Percentiles rank a stretch among this genome's conserved stretches.
Conservation (phyloP, 1,140 invertebrate genomes). For the Pissodes strobi region DNA sequence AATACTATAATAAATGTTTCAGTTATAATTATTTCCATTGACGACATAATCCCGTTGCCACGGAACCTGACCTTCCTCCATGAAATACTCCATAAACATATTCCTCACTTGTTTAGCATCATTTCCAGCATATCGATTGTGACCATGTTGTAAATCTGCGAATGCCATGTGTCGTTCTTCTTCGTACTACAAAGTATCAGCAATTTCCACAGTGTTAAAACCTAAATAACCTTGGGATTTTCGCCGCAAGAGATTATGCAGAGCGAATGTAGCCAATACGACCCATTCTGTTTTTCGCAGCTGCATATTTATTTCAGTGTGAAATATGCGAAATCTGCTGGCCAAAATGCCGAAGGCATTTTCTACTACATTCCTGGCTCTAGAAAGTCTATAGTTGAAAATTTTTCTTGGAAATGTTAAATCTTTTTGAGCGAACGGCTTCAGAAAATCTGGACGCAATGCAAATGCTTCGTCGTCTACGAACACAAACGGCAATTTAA, state of each 20-base stretch:
- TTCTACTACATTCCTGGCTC: conserved; percentile 52
- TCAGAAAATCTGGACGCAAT: conserved; percentile 54
- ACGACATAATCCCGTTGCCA: no score
- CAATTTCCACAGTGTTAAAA: no score
- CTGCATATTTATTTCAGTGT: conserved; percentile 31
- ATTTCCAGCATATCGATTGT: no score
- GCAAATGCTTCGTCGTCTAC: conserved; percentile 59
- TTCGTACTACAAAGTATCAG: no score
- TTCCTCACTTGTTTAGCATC: no score
- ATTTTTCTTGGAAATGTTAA: conserved; percentile 38
- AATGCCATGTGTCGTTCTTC: no score
- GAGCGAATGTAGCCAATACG: conserved; percentile 22
- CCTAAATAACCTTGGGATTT: conserved; percentile 15
- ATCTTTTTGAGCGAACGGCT: conserved; percentile 53
- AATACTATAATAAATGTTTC: no score
- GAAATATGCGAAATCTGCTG: conserved; percentile 50
- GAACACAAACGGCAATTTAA: conserved; percentile 19
- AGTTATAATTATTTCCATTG: no score
- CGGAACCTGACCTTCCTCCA: no score
- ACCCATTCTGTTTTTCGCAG: conserved; percentile 18
- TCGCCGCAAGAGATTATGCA: conserved; percentile 32
- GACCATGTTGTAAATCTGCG: no score
- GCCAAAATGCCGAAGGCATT: conserved; percentile 58
- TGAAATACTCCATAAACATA: no score
- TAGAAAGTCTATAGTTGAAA: conserved; percentile 38